Conservation (phyloP, 2,888 invertebrate genomes). For the Cancer borealis region DNA sequence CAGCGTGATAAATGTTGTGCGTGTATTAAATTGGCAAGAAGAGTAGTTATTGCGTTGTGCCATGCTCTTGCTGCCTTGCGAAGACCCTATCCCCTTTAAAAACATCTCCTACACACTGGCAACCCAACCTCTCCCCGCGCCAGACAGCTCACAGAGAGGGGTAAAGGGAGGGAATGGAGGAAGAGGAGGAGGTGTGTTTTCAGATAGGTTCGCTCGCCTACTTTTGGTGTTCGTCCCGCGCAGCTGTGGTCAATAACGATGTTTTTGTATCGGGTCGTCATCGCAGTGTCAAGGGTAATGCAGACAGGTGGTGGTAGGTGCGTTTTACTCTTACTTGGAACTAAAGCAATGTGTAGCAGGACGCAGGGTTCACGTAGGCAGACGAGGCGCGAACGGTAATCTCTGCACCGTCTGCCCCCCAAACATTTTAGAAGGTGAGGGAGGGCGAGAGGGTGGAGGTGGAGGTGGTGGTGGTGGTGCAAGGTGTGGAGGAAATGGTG, state of each 20-base stretch:
- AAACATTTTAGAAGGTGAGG: slow-evolving; percentile 9
- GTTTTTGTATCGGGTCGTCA: not conserved
- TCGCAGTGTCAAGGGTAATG: not conserved
- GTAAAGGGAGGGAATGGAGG: not conserved
- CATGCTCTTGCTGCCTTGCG: not conserved
- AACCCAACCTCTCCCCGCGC: slow-evolving; percentile 8
- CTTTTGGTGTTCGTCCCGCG: not conserved
- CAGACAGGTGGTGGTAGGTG: not conserved
- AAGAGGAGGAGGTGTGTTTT: not conserved
- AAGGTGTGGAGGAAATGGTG: slow-evolving; percentile 21
- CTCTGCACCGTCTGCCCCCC: not conserved
- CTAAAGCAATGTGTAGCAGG: not conserved
- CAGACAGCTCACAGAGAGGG: slow-evolving; percentile 18
- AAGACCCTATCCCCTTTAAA: slow-evolving; percentile 28
- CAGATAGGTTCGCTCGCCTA: not conserved
- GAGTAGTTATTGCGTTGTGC: slow-evolving; percentile 29
- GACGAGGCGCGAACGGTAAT: not conserved
- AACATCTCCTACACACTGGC: not conserved
- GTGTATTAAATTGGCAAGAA: slow-evolving; percentile 21
- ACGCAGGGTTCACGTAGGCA: not conserved
- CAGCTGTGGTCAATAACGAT: not conserved
- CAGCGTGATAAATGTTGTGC: not conserved
- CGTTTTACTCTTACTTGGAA: not conserved
- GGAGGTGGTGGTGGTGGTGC: not conserved
- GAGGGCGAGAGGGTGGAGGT: not conserved